Evolutionary conservation across 2,888 invertebrate species (phyloP), one percentile per base, ranked within the genome.

Genomic region (Drosophila austrosaltans): DNA sequence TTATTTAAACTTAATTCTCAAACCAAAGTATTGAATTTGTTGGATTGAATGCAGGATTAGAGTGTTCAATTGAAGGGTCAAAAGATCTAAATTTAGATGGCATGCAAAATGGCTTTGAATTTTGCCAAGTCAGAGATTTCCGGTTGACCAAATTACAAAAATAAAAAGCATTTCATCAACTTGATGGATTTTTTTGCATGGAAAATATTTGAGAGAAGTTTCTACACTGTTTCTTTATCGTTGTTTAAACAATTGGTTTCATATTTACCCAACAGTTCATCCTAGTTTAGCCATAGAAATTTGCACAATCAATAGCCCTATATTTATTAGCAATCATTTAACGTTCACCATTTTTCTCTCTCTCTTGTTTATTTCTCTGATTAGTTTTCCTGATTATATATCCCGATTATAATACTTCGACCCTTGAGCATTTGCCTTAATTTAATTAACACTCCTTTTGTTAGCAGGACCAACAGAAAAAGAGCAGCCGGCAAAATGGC

Each of bases 371-470:
- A 48, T 48, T 48, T 25, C 48, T 48, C 25, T 48, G 48, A 48
- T 48, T 48, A 48, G 48, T 48, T 48, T 48, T 48, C 25, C 22
- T 73, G 67, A 72, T 73, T 67, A n/a, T 39, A 73, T 66, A 73
- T 61, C 2, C 22, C 53, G 73, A 67, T 67, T 62, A 58, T 32
- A 30, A 30, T 40, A 22, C 66, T 53, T 28, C 30, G 10, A 28
- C 71, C 67, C 86, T 59, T 12, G 58, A 57, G 74, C 44, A 42
- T 68, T 70, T 59, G 12, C 70, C 59, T 67, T 78, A 73, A 83
- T 86, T 86, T 78, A 78, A 82, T 83, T 73, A 83, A 77, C 79
- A 73, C 67, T 64, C 67, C 65, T 72, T 81, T 83, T 66, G 68
- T 75, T 62, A 63, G 53, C 36, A 36, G 53, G 25, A 16, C 57